A percentile compares a stretch with the other conserved stretches of the same genome.
Evolutionary conservation across 2,888 invertebrate species (phyloP).

Genomic region (Meliscaeva auricollis): DNA sequence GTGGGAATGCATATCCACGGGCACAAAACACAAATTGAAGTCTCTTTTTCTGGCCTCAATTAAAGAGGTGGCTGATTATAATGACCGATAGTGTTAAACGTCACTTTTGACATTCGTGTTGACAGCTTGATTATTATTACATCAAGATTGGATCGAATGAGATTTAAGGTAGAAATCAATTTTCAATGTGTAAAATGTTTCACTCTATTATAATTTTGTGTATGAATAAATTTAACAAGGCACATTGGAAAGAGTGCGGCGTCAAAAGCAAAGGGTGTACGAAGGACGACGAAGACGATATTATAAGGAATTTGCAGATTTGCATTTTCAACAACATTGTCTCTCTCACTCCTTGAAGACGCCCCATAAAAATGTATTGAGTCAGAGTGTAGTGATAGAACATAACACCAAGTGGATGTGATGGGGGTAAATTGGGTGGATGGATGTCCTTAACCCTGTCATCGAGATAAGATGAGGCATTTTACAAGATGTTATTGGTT

Average conservation of each 20-base stretch:
- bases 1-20: constrained; percentile 69
- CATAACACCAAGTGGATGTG: constrained; percentile 31
- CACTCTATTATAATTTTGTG: constrained; percentile 9
- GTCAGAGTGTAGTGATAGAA: constrained; percentile 37
- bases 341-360: constrained; percentile 60
- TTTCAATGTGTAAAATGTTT: background rate
- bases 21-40: constrained; percentile 52
- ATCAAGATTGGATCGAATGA: background rate
- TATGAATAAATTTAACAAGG: constrained; percentile 59
- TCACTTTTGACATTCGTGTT: constrained; percentile 62
- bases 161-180: constrained; percentile 29
- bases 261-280: constrained; percentile 35
- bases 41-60: constrained; percentile 54
- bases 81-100: constrained; percentile 61
- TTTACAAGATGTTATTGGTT: constrained; percentile 45
- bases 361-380: constrained; percentile 61
- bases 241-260: background rate
- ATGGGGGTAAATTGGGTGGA: constrained; percentile 48
- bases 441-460: constrained; percentile 75
- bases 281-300: constrained; percentile 19
- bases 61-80: constrained; percentile 47
- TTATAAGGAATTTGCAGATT: constrained; percentile 57
- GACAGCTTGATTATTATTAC: constrained; percentile 64
- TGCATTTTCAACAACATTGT: constrained; percentile 69
- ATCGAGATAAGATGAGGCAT: constrained; percentile 64